Percentiles rank a stretch among this genome's conserved stretches.
phyloP scores from a whole-genome alignment of 1,140 invertebrate genomes.

The Bemisia tabaci region DNA sequence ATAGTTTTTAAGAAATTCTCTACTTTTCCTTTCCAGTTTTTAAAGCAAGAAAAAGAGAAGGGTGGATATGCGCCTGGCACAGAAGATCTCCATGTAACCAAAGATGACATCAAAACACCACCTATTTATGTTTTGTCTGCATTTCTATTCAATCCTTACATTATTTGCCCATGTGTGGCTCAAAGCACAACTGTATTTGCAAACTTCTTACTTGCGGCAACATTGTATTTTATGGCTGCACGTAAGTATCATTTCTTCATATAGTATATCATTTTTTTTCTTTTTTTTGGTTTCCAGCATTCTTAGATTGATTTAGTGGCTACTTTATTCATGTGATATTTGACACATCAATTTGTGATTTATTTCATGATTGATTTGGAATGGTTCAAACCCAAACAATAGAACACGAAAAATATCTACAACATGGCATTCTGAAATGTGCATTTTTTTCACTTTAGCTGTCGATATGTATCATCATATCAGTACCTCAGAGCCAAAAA shows the following conservation, averaged over 20 bases:
- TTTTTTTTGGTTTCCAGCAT: constrained; percentile 18
- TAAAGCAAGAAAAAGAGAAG: constrained; percentile 23
- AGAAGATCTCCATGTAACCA: constrained; percentile 40
- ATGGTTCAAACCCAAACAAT: too few relatives aligned
- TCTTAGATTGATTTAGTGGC: constrained; percentile 16
- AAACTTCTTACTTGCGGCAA: constrained; percentile 63
- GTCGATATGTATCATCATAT: too few relatives aligned
- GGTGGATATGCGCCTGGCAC: constrained; percentile 40
- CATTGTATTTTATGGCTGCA: constrained; percentile 53
- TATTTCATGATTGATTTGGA: too few relatives aligned
- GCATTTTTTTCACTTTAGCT: too few relatives aligned
- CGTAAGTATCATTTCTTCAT: constrained; percentile 30
- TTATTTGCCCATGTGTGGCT: constrained; percentile 77
- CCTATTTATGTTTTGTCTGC: constrained; percentile 56
- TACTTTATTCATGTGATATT: too few relatives aligned
- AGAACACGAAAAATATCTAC: too few relatives aligned
- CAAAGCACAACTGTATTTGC: constrained; percentile 81
- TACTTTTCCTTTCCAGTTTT: too few relatives aligned
- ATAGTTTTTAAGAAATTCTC: too few relatives aligned
- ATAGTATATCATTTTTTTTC: constrained; percentile 13
- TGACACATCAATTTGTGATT: too few relatives aligned
- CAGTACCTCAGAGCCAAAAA: too few relatives aligned
- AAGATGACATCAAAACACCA: constrained; percentile 37
- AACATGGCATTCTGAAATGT: too few relatives aligned
- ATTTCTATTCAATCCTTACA: constrained; percentile 88